A percentile compares a stretch with the other conserved stretches of the same genome.
These are phyloP conservation scores for Hydriomena furcata DNA, from an alignment of 2,888 invertebrate species.

Conservation along the genomic window DNA sequence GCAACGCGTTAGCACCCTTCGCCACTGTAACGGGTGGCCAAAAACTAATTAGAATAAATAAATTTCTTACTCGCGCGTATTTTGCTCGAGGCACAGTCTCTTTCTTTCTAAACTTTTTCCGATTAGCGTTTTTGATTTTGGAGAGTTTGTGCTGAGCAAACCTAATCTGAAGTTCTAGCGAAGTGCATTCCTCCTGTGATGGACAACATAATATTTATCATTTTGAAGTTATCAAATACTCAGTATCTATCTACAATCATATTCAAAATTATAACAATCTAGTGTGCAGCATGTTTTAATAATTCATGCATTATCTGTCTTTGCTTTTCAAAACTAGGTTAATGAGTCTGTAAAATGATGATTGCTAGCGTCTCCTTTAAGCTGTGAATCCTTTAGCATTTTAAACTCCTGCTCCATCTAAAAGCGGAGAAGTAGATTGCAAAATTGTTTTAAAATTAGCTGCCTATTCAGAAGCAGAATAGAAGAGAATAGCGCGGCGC, in stretches of 20 bases:
- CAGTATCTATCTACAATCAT: too few species aligned
- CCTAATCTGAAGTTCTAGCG: neutral
- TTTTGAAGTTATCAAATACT: too few species aligned
- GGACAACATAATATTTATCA: neutral
- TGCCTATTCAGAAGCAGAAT: neutral
- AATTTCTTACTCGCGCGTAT: slow-evolving; percentile 10
- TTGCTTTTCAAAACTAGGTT: too few species aligned
- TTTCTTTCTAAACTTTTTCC: neutral
- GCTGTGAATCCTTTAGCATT: too few species aligned
- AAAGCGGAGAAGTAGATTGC: too few species aligned
- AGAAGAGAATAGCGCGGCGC: neutral
- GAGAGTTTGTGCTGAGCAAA: neutral
- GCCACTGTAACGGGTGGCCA: slow-evolving; percentile 5
- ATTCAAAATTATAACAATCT: too few species aligned
- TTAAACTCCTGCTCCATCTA: too few species aligned
- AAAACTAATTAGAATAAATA: neutral
- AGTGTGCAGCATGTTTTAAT: too few species aligned
- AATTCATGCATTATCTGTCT: too few species aligned
- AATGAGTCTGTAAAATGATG: too few species aligned
- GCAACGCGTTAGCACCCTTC: slow-evolving; percentile 10
- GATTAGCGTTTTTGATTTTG: neutral
- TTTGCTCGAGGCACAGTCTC: neutral
- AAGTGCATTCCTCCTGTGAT: neutral
- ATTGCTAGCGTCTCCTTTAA: too few species aligned
- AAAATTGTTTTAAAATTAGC: too few species aligned